Evolutionary conservation across 2,113 vertebrate species (phyloP).

Genomic region (Ciconia stormi): DNA sequence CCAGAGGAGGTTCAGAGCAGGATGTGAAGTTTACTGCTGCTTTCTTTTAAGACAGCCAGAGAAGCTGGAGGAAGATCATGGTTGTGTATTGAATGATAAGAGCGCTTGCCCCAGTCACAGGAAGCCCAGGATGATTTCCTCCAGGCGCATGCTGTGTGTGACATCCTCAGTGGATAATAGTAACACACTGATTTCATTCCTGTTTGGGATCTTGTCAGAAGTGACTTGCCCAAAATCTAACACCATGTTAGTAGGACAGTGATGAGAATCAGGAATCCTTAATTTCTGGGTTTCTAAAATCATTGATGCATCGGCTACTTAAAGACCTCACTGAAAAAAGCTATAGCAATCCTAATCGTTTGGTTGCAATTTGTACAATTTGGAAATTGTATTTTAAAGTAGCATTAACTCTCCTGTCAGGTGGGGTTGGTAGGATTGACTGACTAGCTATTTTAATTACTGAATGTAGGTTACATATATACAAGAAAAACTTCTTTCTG

Average conservation of each 20-base stretch:
- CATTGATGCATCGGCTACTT: background rate
- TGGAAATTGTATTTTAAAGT: background rate
- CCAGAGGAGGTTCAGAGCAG: background rate
- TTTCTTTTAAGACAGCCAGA: background rate
- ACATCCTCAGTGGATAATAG: background rate
- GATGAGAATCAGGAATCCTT: background rate
- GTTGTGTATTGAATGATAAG: background rate
- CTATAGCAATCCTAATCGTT: background rate
- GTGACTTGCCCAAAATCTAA: background rate
- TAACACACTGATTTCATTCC: background rate
- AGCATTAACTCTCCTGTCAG: background rate
- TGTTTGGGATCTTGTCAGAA: background rate
- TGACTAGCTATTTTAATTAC: constrained; percentile 26
- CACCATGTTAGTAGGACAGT: background rate
- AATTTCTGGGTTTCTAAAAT: background rate
- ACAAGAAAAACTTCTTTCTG: constrained; percentile 31
- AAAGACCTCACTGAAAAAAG: background rate
- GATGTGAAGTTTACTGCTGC: background rate
- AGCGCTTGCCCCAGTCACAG: background rate
- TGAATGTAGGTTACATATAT: background rate
- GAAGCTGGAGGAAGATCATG: background rate
- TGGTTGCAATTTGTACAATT: background rate
- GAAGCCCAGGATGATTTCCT: background rate
- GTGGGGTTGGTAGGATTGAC: background rate
- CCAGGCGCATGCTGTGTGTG: background rate